Evolutionary conservation across 2,797 vertebrate species (phyloP).

Genomic region (Gobio occitaniae): DNA sequence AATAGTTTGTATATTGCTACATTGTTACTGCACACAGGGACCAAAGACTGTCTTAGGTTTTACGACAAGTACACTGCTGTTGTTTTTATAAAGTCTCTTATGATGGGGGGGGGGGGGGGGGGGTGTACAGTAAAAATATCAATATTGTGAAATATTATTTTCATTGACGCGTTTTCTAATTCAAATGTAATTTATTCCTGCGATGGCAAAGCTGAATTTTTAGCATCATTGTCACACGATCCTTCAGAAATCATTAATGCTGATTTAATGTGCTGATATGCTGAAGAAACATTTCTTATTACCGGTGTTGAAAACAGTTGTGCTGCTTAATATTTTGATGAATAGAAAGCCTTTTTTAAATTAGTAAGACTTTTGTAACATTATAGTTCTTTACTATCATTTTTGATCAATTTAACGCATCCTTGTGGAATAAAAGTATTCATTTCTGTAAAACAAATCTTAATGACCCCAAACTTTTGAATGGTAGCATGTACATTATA

Average conservation of each 20-base stretch:
- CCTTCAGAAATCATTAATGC: not conserved
- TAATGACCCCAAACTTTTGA: not conserved
- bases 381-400: not conserved
- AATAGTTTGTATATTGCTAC: no score
- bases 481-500: not conserved
- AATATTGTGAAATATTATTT: no score
- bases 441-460: not conserved
- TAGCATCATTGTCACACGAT: not conserved
- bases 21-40: not conserved
- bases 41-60: not conserved
- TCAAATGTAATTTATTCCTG: no score
- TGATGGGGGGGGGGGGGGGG: not conserved
- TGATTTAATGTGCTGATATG: not conserved
- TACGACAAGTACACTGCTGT: not conserved
- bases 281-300: not conserved
- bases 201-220: not conserved
- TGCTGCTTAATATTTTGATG: not conserved
- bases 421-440: not conserved
- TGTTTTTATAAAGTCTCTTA: not conserved
- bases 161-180: no score
- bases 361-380: not conserved
- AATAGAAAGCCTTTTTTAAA: not conserved
- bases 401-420: not conserved
- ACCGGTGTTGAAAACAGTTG: not conserved
- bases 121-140: no score